A percentile compares a stretch with the other conserved stretches of the same genome.
phyloP scores from a whole-genome alignment of 2,797 vertebrate genomes.

The Anas bernieri region DNA sequence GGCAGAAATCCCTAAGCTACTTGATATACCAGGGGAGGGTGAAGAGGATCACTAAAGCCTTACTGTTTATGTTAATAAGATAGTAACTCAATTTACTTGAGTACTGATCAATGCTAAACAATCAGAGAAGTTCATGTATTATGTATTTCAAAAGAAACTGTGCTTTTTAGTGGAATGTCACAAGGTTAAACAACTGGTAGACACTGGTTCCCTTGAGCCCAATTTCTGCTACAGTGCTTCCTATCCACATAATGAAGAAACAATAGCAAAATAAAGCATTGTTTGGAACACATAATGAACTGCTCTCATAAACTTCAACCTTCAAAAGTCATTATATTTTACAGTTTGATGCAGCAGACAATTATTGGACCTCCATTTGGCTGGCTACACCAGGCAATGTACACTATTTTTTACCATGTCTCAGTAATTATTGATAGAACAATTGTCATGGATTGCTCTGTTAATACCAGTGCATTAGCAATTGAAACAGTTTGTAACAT shows the following conservation, averaged over 20 bases:
- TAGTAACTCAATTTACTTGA: slow-evolving; percentile 95
- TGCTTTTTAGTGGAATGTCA: slow-evolving; percentile 90
- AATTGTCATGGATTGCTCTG: slow-evolving; percentile 63
- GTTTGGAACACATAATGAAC: slow-evolving; percentile 80
- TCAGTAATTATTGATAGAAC: slow-evolving; percentile 76
- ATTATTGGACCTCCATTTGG: slow-evolving; percentile 69
- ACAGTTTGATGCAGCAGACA: slow-evolving; percentile 79
- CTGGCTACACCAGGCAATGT: slow-evolving; percentile 38
- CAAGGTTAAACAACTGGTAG: slow-evolving; percentile 92
- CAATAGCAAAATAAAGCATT: slow-evolving; percentile 83
- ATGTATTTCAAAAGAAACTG: slow-evolving; percentile 90
- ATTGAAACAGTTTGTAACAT: slow-evolving; percentile 52
- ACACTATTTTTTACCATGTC: slow-evolving; percentile 51
- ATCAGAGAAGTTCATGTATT: slow-evolving; percentile 92
- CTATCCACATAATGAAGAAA: slow-evolving; percentile 77
- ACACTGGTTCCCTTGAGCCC: slow-evolving; percentile 85
- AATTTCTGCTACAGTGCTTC: slow-evolving; percentile 84
- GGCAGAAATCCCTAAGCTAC: slow-evolving; percentile 67
- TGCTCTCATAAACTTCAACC: slow-evolving; percentile 82
- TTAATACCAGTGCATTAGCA: slow-evolving; percentile 71
- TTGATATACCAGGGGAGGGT: slow-evolving; percentile 46
- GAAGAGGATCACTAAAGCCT: slow-evolving; percentile 82
- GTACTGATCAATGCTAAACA: slow-evolving; percentile 95
- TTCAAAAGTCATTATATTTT: slow-evolving; percentile 80
- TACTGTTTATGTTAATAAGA: slow-evolving; percentile 89